Conservation (phyloP, 2,797 vertebrate species). For the Ceyx erithaca region DNA sequence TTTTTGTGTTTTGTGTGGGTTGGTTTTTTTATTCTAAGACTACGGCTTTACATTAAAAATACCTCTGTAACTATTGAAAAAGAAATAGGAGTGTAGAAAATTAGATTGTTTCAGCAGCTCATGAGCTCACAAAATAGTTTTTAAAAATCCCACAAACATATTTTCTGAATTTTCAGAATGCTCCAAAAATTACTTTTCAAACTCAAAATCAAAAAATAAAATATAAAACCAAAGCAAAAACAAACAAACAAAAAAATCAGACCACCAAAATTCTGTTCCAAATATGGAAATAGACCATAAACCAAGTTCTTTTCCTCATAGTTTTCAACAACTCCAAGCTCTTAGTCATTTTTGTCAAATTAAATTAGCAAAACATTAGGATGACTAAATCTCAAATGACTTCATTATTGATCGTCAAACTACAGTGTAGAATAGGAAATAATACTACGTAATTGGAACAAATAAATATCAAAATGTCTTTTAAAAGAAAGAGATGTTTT, state of each 20-base stretch:
- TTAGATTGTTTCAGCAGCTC: not conserved
- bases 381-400: constrained; percentile 27
- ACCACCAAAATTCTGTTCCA: not conserved
- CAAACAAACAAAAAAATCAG: not conserved
- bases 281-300: not conserved
- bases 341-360: not conserved
- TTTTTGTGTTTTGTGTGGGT: too few relatives aligned
- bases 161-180: not conserved
- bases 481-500: not conserved
- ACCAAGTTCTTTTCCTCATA: not conserved
- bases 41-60: not conserved
- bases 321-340: not conserved
- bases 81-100: not conserved
- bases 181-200: not conserved
- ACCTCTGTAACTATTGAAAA: not conserved
- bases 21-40: too few relatives aligned
- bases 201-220: not conserved
- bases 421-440: constrained; percentile 19
- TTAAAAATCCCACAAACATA: not conserved
- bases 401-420: constrained; percentile 32
- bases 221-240: not conserved
- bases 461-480: constrained; percentile 42
- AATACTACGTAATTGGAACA: not conserved
- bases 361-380: not conserved
- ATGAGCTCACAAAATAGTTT: not conserved